phyloP scores from a whole-genome alignment of 2,113 vertebrate genomes.

The Sturnira hondurensis region DNA sequence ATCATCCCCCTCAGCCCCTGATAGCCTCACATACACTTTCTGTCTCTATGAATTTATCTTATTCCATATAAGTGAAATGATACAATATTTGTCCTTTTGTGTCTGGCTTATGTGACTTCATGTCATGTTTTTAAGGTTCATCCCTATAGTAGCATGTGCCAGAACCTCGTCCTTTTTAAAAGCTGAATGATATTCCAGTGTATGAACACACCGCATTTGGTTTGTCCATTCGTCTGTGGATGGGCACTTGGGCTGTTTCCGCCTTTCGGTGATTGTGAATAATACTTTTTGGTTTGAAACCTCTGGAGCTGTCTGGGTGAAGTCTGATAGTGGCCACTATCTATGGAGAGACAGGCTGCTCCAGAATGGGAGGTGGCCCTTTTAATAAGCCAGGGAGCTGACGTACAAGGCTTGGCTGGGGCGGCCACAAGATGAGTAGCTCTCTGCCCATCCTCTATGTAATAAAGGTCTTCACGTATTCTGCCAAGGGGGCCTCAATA shows the following conservation, averaged over 20 bases:
- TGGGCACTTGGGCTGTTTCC: background rate
- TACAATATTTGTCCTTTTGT: background rate
- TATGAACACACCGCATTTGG: background rate
- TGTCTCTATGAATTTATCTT: background rate
- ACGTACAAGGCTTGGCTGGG: no score
- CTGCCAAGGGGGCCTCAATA: background rate
- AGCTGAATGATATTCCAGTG: background rate
- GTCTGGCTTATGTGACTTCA: background rate
- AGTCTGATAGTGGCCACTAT: background rate
- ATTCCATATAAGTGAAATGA: background rate
- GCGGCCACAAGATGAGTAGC: background rate
- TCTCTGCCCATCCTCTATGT: background rate
- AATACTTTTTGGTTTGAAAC: background rate
- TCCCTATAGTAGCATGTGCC: background rate
- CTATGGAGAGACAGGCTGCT: background rate
- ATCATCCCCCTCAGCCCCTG: accelerated
- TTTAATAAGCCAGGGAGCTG: background rate
- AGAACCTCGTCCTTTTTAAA: background rate
- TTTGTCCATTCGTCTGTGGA: background rate
- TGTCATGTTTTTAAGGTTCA: background rate
- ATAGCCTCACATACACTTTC: background rate
- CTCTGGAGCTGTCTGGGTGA: background rate
- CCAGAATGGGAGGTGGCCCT: background rate
- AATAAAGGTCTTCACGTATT: background rate
- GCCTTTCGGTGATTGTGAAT: background rate